Conservation (phyloP, 2,888 invertebrate genomes). For the Pherbina coryleti region DNA sequence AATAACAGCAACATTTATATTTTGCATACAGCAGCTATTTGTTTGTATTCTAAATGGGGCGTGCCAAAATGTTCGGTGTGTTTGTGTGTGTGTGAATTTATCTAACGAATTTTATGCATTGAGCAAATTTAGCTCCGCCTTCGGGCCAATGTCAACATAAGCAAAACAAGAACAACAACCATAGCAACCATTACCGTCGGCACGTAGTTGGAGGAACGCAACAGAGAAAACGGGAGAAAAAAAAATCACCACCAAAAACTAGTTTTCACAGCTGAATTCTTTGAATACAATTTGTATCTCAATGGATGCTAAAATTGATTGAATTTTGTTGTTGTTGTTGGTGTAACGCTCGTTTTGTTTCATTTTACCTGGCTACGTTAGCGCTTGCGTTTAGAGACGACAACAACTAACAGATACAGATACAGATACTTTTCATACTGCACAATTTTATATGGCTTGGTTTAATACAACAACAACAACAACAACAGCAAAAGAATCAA, state of each 20-base stretch:
- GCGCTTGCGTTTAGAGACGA: constrained; percentile 23
- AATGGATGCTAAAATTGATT: not conserved
- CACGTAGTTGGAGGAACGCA: no score
- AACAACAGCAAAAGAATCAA: not conserved
- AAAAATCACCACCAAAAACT: constrained; percentile 28
- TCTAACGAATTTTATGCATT: constrained; percentile 20
- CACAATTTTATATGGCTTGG: not conserved
- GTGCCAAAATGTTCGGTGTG: constrained; percentile 52
- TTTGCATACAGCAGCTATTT: constrained; percentile 30
- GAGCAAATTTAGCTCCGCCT: constrained; percentile 60
- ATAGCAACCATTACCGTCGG: not conserved
- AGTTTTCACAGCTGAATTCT: constrained; percentile 17
- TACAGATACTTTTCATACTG: constrained; percentile 9
- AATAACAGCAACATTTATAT: not conserved
- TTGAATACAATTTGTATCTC: constrained; percentile 25
- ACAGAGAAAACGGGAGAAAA: no score
- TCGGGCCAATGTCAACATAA: constrained; percentile 51
- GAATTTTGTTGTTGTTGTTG: not conserved
- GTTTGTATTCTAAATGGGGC: constrained; percentile 65
- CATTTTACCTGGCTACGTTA: constrained; percentile 4
- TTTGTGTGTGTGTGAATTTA: not conserved
- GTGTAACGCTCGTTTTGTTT: not conserved
- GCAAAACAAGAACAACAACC: constrained; percentile 34
- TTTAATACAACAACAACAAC: not conserved
- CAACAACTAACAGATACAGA: not conserved